A percentile compares a stretch with the other conserved stretches of the same genome.
Evolutionary conservation across 2,113 vertebrate genomes (phyloP).

Genomic region (Sapajus apella): DNA sequence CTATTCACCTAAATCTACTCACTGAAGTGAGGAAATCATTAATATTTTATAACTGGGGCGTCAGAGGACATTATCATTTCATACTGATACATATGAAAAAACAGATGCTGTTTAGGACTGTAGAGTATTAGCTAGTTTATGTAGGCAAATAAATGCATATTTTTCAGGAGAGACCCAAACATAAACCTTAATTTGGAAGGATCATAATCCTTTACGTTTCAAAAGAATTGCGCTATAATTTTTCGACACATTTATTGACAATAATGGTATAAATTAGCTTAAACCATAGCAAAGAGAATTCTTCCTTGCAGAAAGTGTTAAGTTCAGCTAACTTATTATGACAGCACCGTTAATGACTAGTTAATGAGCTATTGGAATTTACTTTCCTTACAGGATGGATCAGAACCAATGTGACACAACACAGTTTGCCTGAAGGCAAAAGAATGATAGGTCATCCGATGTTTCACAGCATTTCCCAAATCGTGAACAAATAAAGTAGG

Average conservation of each 20-base stretch:
- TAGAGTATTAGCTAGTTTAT: background rate
- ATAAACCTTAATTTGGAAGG: background rate
- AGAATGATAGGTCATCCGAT: background rate
- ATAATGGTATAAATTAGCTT: background rate
- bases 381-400: background rate
- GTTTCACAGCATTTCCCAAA: background rate
- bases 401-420: background rate
- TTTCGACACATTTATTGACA: background rate
- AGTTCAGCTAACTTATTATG: background rate
- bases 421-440: background rate
- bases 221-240: background rate
- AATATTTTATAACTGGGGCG: background rate
- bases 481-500: background rate
- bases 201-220: slow-evolving; percentile 2
- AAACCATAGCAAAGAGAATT: background rate
- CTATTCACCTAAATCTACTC: background rate
- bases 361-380: background rate
- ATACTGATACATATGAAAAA: background rate
- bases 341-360: background rate
- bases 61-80: background rate
- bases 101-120: background rate
- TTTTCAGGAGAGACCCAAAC: background rate
- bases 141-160: background rate
- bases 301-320: background rate
- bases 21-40: background rate